phyloP scores from a whole-genome alignment of 2,888 invertebrate species.

The Capitulum mitella region DNA sequence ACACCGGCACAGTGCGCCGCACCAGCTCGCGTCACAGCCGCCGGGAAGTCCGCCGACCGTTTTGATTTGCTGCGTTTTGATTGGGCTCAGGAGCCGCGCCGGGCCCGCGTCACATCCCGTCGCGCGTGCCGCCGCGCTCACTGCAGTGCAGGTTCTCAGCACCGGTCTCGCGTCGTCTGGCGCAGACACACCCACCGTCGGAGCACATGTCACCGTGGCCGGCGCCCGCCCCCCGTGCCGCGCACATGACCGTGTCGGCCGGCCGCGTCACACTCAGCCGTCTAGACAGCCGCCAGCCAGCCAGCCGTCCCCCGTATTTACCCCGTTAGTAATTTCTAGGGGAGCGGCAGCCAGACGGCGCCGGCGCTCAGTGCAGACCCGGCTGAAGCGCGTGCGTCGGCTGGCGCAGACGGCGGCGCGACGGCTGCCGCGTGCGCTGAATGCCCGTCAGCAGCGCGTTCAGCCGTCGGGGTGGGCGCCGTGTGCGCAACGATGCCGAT shows the following conservation, averaged over 20 bases:
- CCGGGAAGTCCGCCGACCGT: neutral
- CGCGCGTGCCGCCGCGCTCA: neutral
- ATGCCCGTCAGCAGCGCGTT: constrained; percentile 9
- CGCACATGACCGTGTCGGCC: neutral
- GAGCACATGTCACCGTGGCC: neutral
- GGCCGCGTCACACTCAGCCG: neutral
- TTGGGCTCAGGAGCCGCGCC: neutral
- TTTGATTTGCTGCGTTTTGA: constrained; percentile 12
- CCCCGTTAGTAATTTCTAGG: constrained; percentile 24
- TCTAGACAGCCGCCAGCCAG: neutral
- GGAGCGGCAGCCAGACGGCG: constrained; percentile 13
- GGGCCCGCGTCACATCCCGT: neutral
- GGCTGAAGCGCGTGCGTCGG: neutral
- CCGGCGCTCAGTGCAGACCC: neutral
- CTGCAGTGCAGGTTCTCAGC: neutral
- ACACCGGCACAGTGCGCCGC: too few species aligned
- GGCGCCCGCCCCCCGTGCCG: neutral
- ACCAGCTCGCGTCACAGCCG: too few species aligned
- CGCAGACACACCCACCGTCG: neutral
- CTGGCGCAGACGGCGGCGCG: neutral
- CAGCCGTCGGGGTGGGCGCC: neutral
- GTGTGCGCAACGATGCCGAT: neutral
- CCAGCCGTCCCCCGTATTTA: constrained; percentile 9
- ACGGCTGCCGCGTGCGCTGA: neutral
- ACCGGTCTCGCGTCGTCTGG: neutral